Conservation (phyloP, 2,113 vertebrate genomes). For the Xiphias gladius region DNA sequence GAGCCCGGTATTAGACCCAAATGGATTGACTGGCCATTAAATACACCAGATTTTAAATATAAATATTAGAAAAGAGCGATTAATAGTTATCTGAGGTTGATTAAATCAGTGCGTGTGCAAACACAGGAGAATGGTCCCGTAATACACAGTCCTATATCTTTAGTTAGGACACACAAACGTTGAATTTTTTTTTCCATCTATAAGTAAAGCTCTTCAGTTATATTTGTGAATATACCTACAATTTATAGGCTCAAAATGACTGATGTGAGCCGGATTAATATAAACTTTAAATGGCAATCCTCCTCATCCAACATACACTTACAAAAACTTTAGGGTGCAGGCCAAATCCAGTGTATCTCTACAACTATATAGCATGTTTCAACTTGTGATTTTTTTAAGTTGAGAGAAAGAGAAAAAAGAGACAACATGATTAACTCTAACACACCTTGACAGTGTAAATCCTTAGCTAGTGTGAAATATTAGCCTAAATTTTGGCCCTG, state of each 20-base stretch:
- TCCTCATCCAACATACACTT: not conserved
- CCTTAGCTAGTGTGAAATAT: not conserved
- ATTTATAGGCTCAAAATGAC: not conserved
- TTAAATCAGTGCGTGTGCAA: too few relatives aligned
- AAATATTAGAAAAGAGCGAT: too few relatives aligned
- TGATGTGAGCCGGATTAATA: too few relatives aligned
- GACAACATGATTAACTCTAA: too few relatives aligned
- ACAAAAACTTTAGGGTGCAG: not conserved
- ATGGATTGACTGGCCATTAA: not conserved
- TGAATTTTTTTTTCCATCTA: too few relatives aligned
- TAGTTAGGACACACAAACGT: too few relatives aligned
- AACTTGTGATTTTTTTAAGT: not conserved
- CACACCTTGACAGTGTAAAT: not conserved
- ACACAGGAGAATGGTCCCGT: too few relatives aligned
- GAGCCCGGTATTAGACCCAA: not conserved
- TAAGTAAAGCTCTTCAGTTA: too few relatives aligned
- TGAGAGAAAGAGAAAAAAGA: too few relatives aligned
- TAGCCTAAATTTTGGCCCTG: not conserved
- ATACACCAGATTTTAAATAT: too few relatives aligned
- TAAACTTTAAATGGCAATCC: not conserved
- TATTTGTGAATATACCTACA: not conserved
- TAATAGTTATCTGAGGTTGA: too few relatives aligned
- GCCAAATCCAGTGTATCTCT: not conserved
- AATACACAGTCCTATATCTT: too few relatives aligned
- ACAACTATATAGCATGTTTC: not conserved